Conservation (phyloP, 2,888 invertebrate genomes). For the Athrips mouffetella region DNA sequence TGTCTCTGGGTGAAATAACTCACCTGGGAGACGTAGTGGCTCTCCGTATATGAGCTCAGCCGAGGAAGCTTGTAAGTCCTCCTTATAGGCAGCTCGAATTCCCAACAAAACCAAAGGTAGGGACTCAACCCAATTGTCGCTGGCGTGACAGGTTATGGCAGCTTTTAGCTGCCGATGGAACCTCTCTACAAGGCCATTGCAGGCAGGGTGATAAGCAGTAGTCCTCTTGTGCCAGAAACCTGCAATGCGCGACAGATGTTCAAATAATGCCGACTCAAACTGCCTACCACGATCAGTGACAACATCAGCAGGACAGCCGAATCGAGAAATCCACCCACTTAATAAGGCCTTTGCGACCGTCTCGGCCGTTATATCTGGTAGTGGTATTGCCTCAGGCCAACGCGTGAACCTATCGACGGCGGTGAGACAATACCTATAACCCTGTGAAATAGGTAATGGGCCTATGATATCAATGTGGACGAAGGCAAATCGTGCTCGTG, state of each 20-base stretch:
- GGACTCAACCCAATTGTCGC: background rate
- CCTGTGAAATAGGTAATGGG: no score
- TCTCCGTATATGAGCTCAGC: background rate
- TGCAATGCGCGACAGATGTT: conserved; percentile 15
- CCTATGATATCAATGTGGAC: no score
- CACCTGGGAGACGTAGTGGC: background rate
- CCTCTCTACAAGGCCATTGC: conserved; percentile 32
- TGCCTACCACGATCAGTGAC: conserved; percentile 27
- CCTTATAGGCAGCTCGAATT: background rate
- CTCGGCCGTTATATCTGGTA: conserved; percentile 39
- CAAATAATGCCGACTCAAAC: conserved; percentile 27
- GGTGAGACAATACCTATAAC: no score
- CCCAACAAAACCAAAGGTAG: background rate
- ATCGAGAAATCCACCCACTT: conserved; percentile 45
- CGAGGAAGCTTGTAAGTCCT: background rate
- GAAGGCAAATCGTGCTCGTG: no score
- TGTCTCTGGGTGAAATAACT: background rate
- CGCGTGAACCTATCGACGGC: no score
- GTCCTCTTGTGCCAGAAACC: conserved; percentile 27
- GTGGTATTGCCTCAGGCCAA: conserved; percentile 47
- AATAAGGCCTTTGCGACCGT: conserved; percentile 39
- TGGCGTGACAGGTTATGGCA: background rate
- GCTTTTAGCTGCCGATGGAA: conserved; percentile 32
- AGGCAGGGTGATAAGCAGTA: conserved; percentile 30
- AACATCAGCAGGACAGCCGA: conserved; percentile 38